These are phyloP conservation scores for Anticlea derivata DNA, from an alignment of 2,888 invertebrate species.

Conservation along the genomic window DNA sequence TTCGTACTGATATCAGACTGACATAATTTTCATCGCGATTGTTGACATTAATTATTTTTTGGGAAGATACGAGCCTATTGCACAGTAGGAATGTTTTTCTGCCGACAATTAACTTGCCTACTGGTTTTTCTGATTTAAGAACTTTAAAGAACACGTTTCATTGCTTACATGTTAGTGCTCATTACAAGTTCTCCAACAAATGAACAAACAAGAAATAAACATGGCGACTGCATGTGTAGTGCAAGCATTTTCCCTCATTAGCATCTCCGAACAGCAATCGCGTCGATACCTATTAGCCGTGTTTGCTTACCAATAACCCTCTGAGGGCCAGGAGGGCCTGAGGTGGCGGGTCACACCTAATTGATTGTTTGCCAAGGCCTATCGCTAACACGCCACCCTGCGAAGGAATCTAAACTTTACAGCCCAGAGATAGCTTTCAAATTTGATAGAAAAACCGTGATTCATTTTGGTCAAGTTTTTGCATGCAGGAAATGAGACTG, in stretches of 20 bases:
- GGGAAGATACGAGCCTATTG: too few relatives aligned
- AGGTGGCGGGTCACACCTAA: slow-evolving; percentile 25
- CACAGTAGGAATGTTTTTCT: too few relatives aligned
- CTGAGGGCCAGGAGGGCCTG: slow-evolving; percentile 5
- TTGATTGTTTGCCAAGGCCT: slow-evolving; percentile 29
- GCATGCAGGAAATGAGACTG: slow-evolving; percentile 22
- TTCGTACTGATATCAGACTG: too few relatives aligned
- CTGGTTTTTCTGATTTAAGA: background rate
- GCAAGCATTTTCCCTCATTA: slow-evolving; percentile 32
- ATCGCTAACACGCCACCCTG: slow-evolving; percentile 21
- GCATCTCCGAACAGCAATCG: slow-evolving; percentile 19
- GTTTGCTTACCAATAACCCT: slow-evolving; percentile 27
- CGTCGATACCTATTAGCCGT: slow-evolving; percentile 23
- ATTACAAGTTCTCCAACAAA: slow-evolving; percentile 13
- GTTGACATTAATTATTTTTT: too few relatives aligned
- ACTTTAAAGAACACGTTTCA: background rate
- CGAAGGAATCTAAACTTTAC: slow-evolving; percentile 16
- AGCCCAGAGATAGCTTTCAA: background rate
- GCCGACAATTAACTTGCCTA: too few relatives aligned
- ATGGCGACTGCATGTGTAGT: slow-evolving; percentile 12
- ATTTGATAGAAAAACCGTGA: background rate
- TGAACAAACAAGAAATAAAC: slow-evolving; percentile 17
- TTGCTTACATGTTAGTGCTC: slow-evolving; percentile 10
- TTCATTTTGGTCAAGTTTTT: slow-evolving; percentile 10
- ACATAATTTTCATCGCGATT: too few relatives aligned